Percentiles rank a stretch among this genome's conserved stretches.
These are phyloP conservation scores for Microtus californicus DNA, from an alignment of 2,797 vertebrate species.

Conservation along the genomic window DNA sequence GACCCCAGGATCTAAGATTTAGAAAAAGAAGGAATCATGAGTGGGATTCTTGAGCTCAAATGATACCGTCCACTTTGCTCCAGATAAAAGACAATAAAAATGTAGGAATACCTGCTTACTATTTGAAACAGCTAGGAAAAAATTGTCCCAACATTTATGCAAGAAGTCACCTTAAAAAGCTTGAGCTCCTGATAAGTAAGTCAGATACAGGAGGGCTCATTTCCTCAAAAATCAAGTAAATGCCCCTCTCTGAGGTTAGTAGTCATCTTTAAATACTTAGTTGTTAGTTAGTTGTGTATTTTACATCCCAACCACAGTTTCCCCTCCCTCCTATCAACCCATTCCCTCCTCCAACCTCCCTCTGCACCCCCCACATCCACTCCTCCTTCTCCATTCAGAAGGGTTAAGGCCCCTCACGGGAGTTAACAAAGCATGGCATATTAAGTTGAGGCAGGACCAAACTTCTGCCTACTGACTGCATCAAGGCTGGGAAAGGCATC, in stretches of 20 bases:
- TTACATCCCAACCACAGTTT: no score
- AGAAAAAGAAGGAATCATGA: background rate
- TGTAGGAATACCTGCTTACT: background rate
- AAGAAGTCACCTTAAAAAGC: slow-evolving; percentile 12
- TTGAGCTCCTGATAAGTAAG: background rate
- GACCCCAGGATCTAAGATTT: background rate
- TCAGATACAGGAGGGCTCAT: background rate
- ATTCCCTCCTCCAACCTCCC: no score
- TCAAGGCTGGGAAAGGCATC: no score
- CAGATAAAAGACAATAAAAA: background rate
- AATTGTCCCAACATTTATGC: background rate
- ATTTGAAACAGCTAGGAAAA: background rate
- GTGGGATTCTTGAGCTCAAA: background rate
- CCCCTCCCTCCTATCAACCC: no score
- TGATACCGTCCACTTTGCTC: background rate
- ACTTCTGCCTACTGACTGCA: no score
- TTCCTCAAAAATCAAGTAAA: background rate
- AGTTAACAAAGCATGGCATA: no score
- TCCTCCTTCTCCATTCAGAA: no score
- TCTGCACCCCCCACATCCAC: no score
- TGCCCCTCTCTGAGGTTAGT: background rate
- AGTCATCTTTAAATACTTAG: no score
- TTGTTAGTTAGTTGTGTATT: no score
- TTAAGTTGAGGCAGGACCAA: no score
- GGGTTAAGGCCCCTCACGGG: no score